Evolutionary conservation across 2,888 invertebrate species (phyloP), one percentile per base, ranked within the genome.

Genomic region (Caenorhabditis angaria): DNA sequence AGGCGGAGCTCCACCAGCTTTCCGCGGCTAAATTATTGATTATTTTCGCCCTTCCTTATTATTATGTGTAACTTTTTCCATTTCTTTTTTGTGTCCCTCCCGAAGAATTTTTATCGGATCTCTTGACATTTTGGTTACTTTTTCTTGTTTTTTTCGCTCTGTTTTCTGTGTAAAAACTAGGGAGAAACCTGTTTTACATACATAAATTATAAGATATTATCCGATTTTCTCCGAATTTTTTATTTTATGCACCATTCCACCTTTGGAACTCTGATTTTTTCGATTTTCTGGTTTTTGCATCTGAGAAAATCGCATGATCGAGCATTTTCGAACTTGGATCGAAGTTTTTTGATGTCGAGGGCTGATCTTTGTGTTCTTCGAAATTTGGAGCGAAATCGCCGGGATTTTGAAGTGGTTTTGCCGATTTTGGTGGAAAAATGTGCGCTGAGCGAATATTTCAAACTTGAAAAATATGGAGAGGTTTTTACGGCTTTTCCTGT

Each of bases 1-100:
- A 12, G 79, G 81, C 5, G 81, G 79, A 48, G 66, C 70, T 20
- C 76, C 76, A 60, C 67, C 65, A 50, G 51, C 62, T 1, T 79
- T 77, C 75, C 74, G 77, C 24, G 79, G 79, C 47, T 79, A 61
- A 29, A 10, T 41, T 18, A 41, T 18, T 41, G n/a, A n/a, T n/a
- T n/a, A n/a, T n/a, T n/a, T n/a, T n/a, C n/a, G n/a, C n/a, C n/a
- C n/a, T n/a, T n/a, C n/a, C n/a, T n/a, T n/a, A n/a, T n/a, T n/a
- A n/a, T n/a, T n/a, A n/a, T 18, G 41, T 41, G 41, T 41, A 41
- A 41, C 41, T 41, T 41, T 41, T 41, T 41, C 18, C 14, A 18
- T 14, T 18, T 41, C 5, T 12, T 41, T 41, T 41, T n/a, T n/a
- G n/a, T n/a, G n/a, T n/a, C n/a, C n/a, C n/a, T 41, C 41, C 41